Base-by-base conservation (phyloP, 2,797 vertebrate species). In the Xiphophorus birchmanni region DNA sequence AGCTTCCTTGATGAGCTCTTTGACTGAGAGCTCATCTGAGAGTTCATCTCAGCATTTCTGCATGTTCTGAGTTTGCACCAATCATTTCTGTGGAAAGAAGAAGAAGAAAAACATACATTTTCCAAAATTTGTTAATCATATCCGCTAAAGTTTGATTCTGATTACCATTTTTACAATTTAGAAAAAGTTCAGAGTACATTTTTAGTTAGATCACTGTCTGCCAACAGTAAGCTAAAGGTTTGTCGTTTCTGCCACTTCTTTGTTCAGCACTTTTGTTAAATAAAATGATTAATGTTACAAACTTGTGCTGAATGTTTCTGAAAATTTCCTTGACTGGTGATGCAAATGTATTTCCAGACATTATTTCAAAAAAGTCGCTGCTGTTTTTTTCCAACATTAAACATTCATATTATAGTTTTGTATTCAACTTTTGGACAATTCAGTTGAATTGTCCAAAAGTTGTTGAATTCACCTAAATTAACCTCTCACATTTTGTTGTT, bases 1-100 rank as follows among this genome's bases (percentile, higher is more conserved):
- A 95, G 94, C 71, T 82, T 89, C 76, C 84, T 95, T 13, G 94
- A 95, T 48, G 95, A 96, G 80, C 94, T 98, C 44, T 96, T 97
- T 77, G 93, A 96, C 29, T 96, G 85, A 95, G 11, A 76, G 10
- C 79, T 47, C 45, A 9, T 42, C 40, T 42, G 40, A 42, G 40
- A 42, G 26, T 58, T 42, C 32, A 4, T 52, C n/a, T 54, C 42
- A 54, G 8, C 45, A 26, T 5, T 71, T 8, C 40, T 82, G 26
- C 1, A 4, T 78, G 72, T 81, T 52, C 18, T 58, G 0, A 72
- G 18, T 11, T 77, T 82, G 71, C 7, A 45, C 32, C 76, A 10
- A 81, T 75, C 56, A 2, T 29, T 72, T 72, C 13, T 67, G 13
- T 80, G 32, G 45, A 21, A 42, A 1, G 44, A 15, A 1, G 4